Percentiles rank a stretch among this genome's conserved stretches.
Evolutionary conservation across 2,888 invertebrate species (phyloP).

Genomic region (Adelognathus sp.): DNA sequence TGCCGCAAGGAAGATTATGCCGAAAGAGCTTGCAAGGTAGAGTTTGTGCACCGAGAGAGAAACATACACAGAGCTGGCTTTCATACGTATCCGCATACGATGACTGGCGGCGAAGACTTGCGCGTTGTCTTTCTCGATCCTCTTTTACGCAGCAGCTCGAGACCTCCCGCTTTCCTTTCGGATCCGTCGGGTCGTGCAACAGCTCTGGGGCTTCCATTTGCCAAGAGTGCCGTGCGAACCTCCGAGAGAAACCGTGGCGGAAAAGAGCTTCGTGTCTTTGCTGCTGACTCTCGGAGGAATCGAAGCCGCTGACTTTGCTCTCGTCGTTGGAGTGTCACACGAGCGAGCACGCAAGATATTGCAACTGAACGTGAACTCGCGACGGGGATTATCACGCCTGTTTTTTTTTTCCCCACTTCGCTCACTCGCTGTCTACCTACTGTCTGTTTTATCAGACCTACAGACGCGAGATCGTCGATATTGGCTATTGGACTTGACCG

Average conservation of each 20-base stretch:
- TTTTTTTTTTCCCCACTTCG: conserved; percentile 41
- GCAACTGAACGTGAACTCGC: background rate
- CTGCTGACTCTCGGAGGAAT: conserved; percentile 50
- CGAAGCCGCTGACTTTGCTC: conserved; percentile 55
- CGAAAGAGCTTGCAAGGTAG: background rate
- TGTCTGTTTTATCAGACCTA: background rate
- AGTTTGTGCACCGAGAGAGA: conserved; percentile 4
- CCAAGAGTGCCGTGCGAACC: conserved; percentile 36
- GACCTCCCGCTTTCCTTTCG: background rate
- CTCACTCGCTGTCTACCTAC: background rate
- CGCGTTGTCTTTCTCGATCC: conserved; percentile 15
- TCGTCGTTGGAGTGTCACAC: conserved; percentile 23
- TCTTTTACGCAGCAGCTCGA: background rate
- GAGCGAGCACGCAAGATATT: conserved; percentile 21
- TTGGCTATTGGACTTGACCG: background rate
- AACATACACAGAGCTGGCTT: conserved; percentile 29
- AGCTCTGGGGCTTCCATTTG: conserved; percentile 48
- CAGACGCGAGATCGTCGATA: conserved; percentile 12
- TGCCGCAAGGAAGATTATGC: background rate
- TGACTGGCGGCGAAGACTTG: conserved; percentile 5
- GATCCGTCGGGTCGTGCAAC: conserved; percentile 1
- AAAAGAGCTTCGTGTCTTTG: conserved; percentile 10
- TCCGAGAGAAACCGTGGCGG: background rate
- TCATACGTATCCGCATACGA: conserved; percentile 32
- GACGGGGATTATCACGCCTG: conserved; percentile 41